A percentile compares a stretch with the other conserved stretches of the same genome.
Evolutionary conservation across 2,113 vertebrate genomes (phyloP).

Genomic region (Apistogramma diplotaenia): DNA sequence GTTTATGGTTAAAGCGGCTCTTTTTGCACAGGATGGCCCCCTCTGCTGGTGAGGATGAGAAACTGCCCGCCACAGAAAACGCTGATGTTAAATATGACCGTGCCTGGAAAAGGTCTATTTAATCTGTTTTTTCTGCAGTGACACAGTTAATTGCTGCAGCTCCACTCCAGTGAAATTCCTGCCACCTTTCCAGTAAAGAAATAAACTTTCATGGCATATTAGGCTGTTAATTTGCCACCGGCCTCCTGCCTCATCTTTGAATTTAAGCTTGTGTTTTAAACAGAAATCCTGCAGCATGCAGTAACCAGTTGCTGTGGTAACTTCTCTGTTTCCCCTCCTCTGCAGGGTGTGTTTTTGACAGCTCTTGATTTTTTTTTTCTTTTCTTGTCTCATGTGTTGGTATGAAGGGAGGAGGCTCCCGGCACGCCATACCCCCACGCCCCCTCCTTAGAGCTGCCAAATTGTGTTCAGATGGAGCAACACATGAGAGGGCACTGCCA

Average conservation of each 20-base stretch:
- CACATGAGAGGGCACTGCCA: conserved; percentile 63
- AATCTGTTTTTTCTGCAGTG: conserved; percentile 21
- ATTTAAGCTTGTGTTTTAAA: conserved; percentile 45
- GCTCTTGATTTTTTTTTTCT: conserved; percentile 37
- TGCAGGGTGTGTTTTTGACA: conserved; percentile 65
- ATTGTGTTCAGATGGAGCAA: conserved; percentile 76
- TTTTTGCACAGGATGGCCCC: conserved; percentile 29
- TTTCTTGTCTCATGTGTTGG: conserved; percentile 42
- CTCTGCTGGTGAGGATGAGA: conserved; percentile 51
- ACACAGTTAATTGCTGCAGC: conserved; percentile 18
- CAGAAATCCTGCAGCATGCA: conserved; percentile 47
- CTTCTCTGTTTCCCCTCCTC: conserved; percentile 56
- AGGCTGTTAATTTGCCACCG: conserved; percentile 20
- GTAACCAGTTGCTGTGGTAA: conserved; percentile 49
- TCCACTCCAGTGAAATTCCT: conserved; percentile 23
- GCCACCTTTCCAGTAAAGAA: conserved; percentile 56
- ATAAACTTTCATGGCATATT: conserved; percentile 57
- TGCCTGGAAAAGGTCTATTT: conserved; percentile 57
- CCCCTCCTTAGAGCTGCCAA: conserved; percentile 49
- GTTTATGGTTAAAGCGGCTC: not conserved
- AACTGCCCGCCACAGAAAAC: not conserved
- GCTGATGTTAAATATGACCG: conserved; percentile 27
- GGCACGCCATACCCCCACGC: conserved; percentile 8
- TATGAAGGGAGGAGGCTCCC: conserved; percentile 51
- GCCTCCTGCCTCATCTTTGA: conserved; percentile 27